Base-by-base conservation (phyloP, 2,113 vertebrate species). In the Tragelaphus imberbis region DNA sequence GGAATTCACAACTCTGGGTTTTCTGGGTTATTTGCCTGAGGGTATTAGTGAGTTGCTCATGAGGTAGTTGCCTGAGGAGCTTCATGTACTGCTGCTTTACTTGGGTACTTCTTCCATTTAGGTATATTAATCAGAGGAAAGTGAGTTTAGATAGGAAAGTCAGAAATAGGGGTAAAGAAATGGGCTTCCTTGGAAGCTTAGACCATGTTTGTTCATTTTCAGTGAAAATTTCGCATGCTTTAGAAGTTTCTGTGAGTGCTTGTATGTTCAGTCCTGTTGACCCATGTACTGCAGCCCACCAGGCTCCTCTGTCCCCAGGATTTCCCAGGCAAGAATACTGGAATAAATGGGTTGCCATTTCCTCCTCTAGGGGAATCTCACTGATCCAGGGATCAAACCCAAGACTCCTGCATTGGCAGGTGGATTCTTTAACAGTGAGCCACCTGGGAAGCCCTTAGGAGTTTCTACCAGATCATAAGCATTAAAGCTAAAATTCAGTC, bases 1-100 rank as follows among this genome's bases (percentile, higher is more conserved):
- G 58, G 10, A 96, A 98, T 95, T 95, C 96, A 79, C 88, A 90
- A 65, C 84, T 30, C 55, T 95, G 97, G 59, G 82, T 91, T 92
- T 97, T 98, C 14, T 81, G 71, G 33, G 85, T 56, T 84, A 56
- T 94, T 96, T 88, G 51, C 33, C 47, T 59, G 44, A 56, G 23
- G 15, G 1, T 90, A 36, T 55, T 80, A 27, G 44, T 30, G 53
- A 77, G 12, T 71, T n/a, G 27, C 71, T 94, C 8, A 13, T 75
- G 58, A 68, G 11, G 77, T n/a, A 61, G 56, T 51, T 85, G 25
- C 13, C 40, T 27, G 15, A 75, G 80, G 68, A 84, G 9, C 12
- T 47, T 90, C 27, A 59, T 51, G 51, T 59, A 36, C 40, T 28
- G 2, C 16, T 59, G 36, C 27, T 51, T 10, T n/a, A 6, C 19